Conservation (phyloP, 2,888 invertebrate species). For the Priocnemis perturbator region DNA sequence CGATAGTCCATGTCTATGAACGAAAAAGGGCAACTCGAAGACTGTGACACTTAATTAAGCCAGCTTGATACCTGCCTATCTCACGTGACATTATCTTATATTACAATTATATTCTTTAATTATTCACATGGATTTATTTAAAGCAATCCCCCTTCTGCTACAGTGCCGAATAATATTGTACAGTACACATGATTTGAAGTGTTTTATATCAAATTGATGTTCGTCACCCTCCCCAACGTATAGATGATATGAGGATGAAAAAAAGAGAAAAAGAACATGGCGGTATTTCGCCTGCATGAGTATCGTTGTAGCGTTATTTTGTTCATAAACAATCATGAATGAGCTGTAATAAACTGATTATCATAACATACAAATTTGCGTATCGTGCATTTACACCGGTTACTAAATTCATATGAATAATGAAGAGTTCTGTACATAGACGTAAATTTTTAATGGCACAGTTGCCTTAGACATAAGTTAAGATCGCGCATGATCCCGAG, state of each 20-base stretch:
- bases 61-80: slow-evolving; percentile 75
- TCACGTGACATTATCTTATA: slow-evolving; percentile 63
- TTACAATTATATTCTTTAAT: slow-evolving; percentile 60
- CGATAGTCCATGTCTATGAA: slow-evolving; percentile 51
- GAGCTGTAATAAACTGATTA: slow-evolving; percentile 70
- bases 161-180: slow-evolving; percentile 59
- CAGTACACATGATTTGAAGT: slow-evolving; percentile 58
- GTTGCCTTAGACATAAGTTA: slow-evolving; percentile 61
- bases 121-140: slow-evolving; percentile 62
- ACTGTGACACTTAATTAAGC: slow-evolving; percentile 71
- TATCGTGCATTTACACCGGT: slow-evolving; percentile 61
- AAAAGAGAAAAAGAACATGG: too few species aligned
- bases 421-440: slow-evolving; percentile 59
- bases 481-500: slow-evolving; percentile 51
- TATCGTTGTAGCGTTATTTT: slow-evolving; percentile 65
- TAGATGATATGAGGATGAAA: slow-evolving; percentile 47
- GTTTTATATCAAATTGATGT: slow-evolving; percentile 63
- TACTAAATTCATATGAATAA: slow-evolving; percentile 64
- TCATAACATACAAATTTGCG: slow-evolving; percentile 56
- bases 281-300: slow-evolving; percentile 51
- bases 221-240: slow-evolving; percentile 51
- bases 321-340: slow-evolving; percentile 65
- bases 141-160: slow-evolving; percentile 49
- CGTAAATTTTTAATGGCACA: slow-evolving; percentile 59
- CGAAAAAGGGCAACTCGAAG: slow-evolving; percentile 63